Evolutionary conservation across 2,888 invertebrate species (phyloP), one percentile per base, ranked within the genome.

Genomic region (Muscina levida): DNA sequence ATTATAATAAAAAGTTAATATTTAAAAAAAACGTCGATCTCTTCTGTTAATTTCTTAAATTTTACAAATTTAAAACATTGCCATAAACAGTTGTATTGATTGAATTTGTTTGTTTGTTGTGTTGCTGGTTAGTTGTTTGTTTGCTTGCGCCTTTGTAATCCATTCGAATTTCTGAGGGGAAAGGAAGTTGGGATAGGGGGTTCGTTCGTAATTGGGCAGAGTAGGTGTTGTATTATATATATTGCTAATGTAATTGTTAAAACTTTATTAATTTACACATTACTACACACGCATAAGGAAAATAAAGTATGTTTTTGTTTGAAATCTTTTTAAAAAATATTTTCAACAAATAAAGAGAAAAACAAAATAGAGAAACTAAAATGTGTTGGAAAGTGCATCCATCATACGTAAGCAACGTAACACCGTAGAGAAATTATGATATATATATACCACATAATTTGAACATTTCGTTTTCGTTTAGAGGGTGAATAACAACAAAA

Each of bases 21-120:
- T 42, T 62, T 15, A 42, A 62, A 62, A 62, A 37, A 13, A 31
- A 15, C 19, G 74, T 80, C 81, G 51, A 76, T 78, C 68, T 77
- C 39, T 56, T 72, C 15, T 67, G 42, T 78, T 19, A 75, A 73
- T 79, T n/a, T 31, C 72, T 75, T 75, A 82, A 77, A 78, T 72
- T 82, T 79, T 79, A 70, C 48, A 79, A 82, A 83, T 83, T 83
- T 82, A 82, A 83, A 82, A 83, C 65, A 75, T 73, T 83, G 75
- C 82, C 72, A 76, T 79, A 79, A 80, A 77, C 76, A 76, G 68
- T 19, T 53, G 22, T 31, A 71, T 37, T 48, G 31, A 46, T 59
- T 57, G 72, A 17, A 26, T 75, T 77, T 2, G 39, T 66, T 42
- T 75, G 53, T 53, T 5, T n/a, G 37, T 59, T 39, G 17, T 37